Base-by-base conservation (phyloP, 2,797 vertebrate species). In the Girardinus metallicus region DNA sequence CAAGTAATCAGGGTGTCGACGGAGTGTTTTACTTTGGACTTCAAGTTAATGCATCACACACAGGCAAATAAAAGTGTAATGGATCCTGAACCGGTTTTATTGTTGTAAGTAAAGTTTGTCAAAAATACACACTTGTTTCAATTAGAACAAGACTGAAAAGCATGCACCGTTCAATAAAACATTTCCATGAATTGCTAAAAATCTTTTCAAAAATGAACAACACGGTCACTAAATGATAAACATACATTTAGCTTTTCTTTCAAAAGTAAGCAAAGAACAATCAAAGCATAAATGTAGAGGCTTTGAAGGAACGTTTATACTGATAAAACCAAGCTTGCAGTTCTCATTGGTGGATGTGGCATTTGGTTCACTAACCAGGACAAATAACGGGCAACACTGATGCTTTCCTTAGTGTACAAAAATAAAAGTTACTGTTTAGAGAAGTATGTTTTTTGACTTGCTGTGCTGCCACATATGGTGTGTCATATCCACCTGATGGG, bases 151-250 rank as follows among this genome's bases (percentile, higher is more conserved):
- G 83, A 90, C 80, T 80, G 85, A 92, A 90, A 70, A 85, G 89
- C 93, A 93, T 95, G 94, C 95, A 95, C 79, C 70, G 86, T 94
- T 95, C 93, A 88, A 93, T 93, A 95, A 95, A 96, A 94, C 91
- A 85, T 89, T 89, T 88, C 43, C 80, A 88, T 87, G 85, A 93
- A 86, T 86, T 90, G 83, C 92, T 93, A 94, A 95, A 96, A 96
- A 94, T 94, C 81, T 93, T 83, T 89, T 91, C 80, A 29, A 88
- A 94, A 95, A 82, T 74, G 72, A 88, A 93, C 86, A 83, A 94
- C 89, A 94, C 86, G 82, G 86, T 82, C 79, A 94, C 87, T 80
- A 87, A 92, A 92, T 91, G 86, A 82, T 92, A 79, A 94, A 91
- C 87, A 91, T 75, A 85, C 73, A 85, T 75, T 76, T 86, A 60